Evolutionary conservation across 2,888 invertebrate genomes (phyloP).

Genomic region (Philhelius pedissequus): DNA sequence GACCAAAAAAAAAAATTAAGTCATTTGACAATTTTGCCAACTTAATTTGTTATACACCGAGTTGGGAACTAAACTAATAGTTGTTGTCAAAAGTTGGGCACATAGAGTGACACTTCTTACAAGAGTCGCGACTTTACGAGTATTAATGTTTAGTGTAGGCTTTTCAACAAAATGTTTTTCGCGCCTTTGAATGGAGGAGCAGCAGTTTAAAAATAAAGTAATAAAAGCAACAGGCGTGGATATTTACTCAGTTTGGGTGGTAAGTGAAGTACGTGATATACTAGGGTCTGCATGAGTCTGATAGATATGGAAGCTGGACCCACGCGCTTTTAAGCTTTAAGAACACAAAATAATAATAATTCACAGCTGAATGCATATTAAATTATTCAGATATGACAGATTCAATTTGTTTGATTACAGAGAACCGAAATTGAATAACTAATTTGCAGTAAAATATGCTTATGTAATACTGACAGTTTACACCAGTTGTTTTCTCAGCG

Average conservation of each 20-base stretch:
- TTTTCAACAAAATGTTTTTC: conserved; percentile 16
- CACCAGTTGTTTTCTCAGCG: neutral
- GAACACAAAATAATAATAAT: conserved; percentile 14
- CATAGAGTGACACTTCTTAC: conserved; percentile 23
- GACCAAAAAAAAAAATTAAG: neutral
- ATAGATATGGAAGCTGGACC: conserved; percentile 3
- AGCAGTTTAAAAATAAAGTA: neutral
- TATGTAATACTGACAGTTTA: conserved; percentile 9
- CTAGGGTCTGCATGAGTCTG: neutral
- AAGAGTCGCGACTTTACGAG: neutral
- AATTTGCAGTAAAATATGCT: neutral
- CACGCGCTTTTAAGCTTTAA: conserved; percentile 11
- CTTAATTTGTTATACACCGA: neutral
- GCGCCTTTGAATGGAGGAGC: conserved; percentile 25
- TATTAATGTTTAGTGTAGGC: conserved; percentile 27
- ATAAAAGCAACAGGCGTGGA: conserved; percentile 1
- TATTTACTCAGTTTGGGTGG: conserved; percentile 20
- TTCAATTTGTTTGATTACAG: conserved; percentile 36
- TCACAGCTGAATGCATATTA: conserved; percentile 21
- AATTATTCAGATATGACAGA: conserved; percentile 49
- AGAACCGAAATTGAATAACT: neutral
- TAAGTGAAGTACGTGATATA: conserved; percentile 33
- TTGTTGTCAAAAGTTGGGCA: conserved; percentile 8
- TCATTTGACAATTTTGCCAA: neutral
- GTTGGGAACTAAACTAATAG: conserved; percentile 33